phyloP scores from a whole-genome alignment of 2,113 vertebrate species.

The Oceanites oceanicus region DNA sequence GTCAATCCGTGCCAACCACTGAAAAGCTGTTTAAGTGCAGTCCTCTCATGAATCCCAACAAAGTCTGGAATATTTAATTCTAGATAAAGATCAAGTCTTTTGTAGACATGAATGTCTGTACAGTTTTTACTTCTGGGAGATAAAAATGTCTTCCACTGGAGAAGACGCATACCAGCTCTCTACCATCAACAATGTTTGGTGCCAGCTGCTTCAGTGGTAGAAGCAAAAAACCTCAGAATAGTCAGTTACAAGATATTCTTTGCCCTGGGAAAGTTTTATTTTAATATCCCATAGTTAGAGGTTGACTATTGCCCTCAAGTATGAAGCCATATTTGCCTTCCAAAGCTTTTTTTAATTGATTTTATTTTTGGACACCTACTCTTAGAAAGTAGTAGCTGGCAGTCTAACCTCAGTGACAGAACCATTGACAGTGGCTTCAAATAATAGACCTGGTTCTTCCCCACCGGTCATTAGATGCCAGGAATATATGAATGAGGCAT shows the following conservation, averaged over 20 bases:
- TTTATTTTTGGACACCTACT: background rate
- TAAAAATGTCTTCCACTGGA: background rate
- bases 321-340: background rate
- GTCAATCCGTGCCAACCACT: background rate
- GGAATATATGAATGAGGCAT: background rate
- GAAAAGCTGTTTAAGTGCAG: background rate
- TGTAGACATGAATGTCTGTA: background rate
- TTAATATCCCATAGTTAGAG: background rate
- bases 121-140: background rate
- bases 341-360: background rate
- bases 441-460: background rate
- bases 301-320: background rate
- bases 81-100: background rate
- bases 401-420: background rate
- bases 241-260: background rate
- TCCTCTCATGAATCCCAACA: background rate
- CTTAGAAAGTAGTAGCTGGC: background rate
- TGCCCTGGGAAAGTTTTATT: background rate
- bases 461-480: background rate
- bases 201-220: background rate
- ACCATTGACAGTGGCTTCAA: background rate
- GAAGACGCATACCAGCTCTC: background rate
- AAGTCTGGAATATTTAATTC: background rate
- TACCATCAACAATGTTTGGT: background rate
- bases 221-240: background rate